Evolutionary conservation across 2,888 invertebrate genomes (phyloP), one percentile per base, ranked within the genome.

Genomic region (Spisula subtruncata): DNA sequence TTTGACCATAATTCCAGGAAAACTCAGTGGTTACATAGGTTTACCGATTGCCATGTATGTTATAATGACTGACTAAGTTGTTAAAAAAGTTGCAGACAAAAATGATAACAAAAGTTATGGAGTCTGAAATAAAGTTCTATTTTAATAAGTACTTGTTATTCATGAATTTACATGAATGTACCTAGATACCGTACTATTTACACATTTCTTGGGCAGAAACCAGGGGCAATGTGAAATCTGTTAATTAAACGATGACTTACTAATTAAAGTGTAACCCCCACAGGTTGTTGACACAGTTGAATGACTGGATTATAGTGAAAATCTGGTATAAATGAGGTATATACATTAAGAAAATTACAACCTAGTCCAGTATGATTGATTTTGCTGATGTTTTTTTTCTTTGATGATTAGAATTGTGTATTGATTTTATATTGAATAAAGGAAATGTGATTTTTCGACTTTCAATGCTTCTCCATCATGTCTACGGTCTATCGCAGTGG

Each of bases 331-430:
- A 75, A 35, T 18, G 25, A 75, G 32, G 75, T 32, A 75, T 75
- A 80, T 80, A 80, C 85, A 80, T 84, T 75, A 85, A 80, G 56
- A 80, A 85, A 85, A 85, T 85, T 85, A 56, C 79, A 54, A 25
- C 75, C 18, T 32, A 51, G 71, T 71, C 35, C 51, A 80, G 85
- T 25, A 25, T 80, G 35, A 85, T 85, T 80, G 85, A 79, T 85
- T 85, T 56, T 85, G 16, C 80, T 6, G 20, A 41, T 46, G 81
- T 16, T 51, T 85, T 80, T 85, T 56, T 46, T 80, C 79, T 85
- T 85, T 85, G 85, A 85, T 85, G 79, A 85, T 51, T 56, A 18
- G 80, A 25, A 29, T 29, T 25, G n/a, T 54, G 35, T 85, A 85
- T 85, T 80, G 85, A 85, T 85, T 54, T 83, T 2, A n/a, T 14